These are phyloP conservation scores for Glyphotaelius pellucidus DNA, from an alignment of 2,888 invertebrate species.

Conservation along the genomic window DNA sequence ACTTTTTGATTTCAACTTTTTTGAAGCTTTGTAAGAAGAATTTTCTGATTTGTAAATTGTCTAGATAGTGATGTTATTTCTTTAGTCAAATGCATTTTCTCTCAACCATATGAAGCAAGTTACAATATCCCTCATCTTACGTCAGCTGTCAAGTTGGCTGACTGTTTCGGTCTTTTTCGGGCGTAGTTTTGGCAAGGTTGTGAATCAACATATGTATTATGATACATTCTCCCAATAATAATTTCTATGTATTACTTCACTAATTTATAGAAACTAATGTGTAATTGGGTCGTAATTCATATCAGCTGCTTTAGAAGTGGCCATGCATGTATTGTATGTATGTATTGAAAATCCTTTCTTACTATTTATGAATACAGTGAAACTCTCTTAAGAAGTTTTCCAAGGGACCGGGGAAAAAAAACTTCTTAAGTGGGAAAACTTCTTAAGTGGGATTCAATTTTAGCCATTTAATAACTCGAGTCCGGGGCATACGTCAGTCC, in stretches of 20 bases:
- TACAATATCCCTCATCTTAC: not conserved
- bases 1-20: not conserved
- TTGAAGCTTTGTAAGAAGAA: not conserved
- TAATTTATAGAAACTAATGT: conserved; percentile 12
- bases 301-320: conserved; percentile 6
- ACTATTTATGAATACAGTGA: not conserved
- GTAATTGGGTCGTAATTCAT: conserved; percentile 15
- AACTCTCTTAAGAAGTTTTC: too few species aligned
- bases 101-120: not conserved
- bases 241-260: conserved; percentile 4
- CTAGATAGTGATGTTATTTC: not conserved
- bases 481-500: too few species aligned
- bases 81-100: not conserved
- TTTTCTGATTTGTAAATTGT: not conserved
- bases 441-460: too few species aligned
- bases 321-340: not conserved
- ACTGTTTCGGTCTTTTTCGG: not conserved
- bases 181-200: conserved; percentile 14
- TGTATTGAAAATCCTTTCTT: not conserved
- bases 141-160: not conserved
- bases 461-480: too few species aligned
- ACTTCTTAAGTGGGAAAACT: too few species aligned
- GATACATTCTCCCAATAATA: not conserved
- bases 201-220: conserved; percentile 7
- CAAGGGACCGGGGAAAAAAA: too few species aligned